Conservation (phyloP, 2,797 vertebrate genomes). For the Epinephelus malabaricus region DNA sequence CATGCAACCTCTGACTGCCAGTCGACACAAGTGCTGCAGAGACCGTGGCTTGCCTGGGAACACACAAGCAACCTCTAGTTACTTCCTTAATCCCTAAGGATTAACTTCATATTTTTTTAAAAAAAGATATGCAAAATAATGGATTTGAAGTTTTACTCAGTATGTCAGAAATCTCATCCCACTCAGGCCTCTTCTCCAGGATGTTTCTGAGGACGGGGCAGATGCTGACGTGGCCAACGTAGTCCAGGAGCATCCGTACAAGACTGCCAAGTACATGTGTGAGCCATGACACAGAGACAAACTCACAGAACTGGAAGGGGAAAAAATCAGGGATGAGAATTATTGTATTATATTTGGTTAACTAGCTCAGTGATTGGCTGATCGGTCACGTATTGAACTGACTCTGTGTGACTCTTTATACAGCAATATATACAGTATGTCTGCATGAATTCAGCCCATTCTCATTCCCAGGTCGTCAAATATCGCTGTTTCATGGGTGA, state of each 20-base stretch:
- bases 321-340: not conserved
- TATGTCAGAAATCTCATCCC: slow-evolving; percentile 89
- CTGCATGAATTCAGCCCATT: not conserved
- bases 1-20: slow-evolving; percentile 88
- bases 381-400: not conserved
- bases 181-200: slow-evolving; percentile 87
- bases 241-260: slow-evolving; percentile 89
- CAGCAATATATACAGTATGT: not conserved
- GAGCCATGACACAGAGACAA: slow-evolving; percentile 89
- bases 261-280: slow-evolving; percentile 85
- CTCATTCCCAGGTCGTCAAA: too few species aligned
- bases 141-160: slow-evolving; percentile 81
- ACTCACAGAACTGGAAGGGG: slow-evolving; percentile 89
- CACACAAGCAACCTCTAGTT: slow-evolving; percentile 11
- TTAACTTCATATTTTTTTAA: not conserved
- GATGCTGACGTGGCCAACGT: slow-evolving; percentile 86
- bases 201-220: slow-evolving; percentile 86
- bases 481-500: too few species aligned
- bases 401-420: not conserved
- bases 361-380: not conserved
- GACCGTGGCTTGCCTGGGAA: slow-evolving; percentile 87
- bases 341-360: not conserved
- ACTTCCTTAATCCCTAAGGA: too few species aligned
- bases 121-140: not conserved
- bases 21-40: slow-evolving; percentile 90